Evolutionary conservation across 2,797 vertebrate species (phyloP).

Genomic region (Ceryle rudis): DNA sequence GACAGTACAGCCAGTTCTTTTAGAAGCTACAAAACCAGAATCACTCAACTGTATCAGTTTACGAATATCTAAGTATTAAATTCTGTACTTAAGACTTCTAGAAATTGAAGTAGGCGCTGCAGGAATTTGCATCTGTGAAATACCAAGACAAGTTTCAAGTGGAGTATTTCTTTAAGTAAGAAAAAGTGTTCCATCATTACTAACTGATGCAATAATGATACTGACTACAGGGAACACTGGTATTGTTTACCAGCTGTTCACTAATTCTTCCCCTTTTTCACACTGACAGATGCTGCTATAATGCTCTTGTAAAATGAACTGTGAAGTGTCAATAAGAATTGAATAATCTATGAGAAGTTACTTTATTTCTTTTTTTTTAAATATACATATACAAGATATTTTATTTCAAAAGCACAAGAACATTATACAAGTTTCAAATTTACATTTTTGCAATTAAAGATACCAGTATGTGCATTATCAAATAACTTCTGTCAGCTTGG

Average conservation of each 20-base stretch:
- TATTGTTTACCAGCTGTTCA: not conserved
- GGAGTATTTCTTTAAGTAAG: not conserved
- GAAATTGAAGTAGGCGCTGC: not conserved
- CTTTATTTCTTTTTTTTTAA: slow-evolving; percentile 79
- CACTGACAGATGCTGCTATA: not conserved
- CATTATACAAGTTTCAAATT: slow-evolving; percentile 85
- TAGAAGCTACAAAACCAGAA: not conserved
- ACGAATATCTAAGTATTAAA: not conserved
- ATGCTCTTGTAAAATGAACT: not conserved
- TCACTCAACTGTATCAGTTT: not conserved
- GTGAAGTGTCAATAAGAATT: slow-evolving; percentile 30
- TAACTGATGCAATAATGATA: not conserved
- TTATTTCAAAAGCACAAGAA: slow-evolving; percentile 83
- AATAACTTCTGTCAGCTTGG: slow-evolving; percentile 76
- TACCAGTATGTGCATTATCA: slow-evolving; percentile 81
- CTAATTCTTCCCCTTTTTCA: not conserved
- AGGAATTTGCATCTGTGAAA: not conserved
- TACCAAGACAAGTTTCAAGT: not conserved
- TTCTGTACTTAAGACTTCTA: not conserved
- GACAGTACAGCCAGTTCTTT: not conserved
- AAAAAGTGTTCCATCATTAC: not conserved
- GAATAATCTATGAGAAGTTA: slow-evolving; percentile 70
- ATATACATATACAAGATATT: slow-evolving; percentile 83
- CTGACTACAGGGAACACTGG: not conserved
- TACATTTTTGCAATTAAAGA: slow-evolving; percentile 83